phyloP scores from a whole-genome alignment of 2,797 vertebrate genomes.

The Acrossocheilus wenchowensis region DNA sequence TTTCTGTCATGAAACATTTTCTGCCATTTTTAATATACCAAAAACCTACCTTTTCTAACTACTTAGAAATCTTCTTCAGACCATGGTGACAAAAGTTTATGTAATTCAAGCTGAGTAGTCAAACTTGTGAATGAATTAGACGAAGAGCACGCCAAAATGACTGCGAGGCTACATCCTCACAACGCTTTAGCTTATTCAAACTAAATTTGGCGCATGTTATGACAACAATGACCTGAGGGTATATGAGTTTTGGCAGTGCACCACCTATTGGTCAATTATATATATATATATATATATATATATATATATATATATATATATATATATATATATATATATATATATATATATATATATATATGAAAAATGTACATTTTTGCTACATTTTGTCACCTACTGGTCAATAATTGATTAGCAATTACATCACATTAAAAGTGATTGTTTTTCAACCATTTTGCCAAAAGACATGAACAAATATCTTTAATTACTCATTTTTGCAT shows the following conservation, averaged over 20 bases:
- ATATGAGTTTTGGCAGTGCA: neutral
- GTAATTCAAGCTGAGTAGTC: neutral
- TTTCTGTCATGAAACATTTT: too few species aligned
- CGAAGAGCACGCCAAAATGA: neutral
- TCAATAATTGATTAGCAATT: neutral
- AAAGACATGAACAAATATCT: neutral
- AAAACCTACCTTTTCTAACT: neutral
- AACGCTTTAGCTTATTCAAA: neutral
- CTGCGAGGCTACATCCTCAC: neutral
- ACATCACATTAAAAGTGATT: neutral
- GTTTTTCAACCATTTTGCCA: neutral
- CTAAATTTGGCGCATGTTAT: neutral
- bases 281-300: too few species aligned
- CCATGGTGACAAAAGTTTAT: neutral
- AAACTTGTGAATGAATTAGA: too few species aligned
- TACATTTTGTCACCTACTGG: neutral
- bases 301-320: too few species aligned
- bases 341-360: too few species aligned
- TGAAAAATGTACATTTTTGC: neutral
- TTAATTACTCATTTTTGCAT: neutral
- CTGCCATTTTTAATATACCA: neutral
- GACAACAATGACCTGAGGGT: neutral
- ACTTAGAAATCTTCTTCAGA: neutral
- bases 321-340: too few species aligned
- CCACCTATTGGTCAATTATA: neutral